A percentile compares a stretch with the other conserved stretches of the same genome.
Conservation (phyloP, 2,888 invertebrate species). For the Cephus nigrinus region DNA sequence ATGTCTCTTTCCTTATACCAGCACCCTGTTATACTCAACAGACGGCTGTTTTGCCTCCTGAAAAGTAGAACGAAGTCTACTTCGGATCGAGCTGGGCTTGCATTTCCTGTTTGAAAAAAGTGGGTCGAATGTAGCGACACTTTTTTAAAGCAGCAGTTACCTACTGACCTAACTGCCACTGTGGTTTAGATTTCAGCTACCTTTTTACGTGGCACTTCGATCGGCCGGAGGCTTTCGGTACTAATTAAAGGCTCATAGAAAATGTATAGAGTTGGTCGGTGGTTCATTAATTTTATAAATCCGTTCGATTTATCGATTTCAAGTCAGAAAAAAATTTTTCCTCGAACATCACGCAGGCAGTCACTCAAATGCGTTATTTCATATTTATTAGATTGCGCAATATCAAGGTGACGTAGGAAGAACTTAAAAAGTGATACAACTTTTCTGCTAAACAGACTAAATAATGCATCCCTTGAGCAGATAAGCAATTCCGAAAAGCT, state of each 20-base stretch:
- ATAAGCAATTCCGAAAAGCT: background rate
- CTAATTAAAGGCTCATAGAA: background rate
- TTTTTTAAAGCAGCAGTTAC: constrained; percentile 30
- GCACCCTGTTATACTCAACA: background rate
- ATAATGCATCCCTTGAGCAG: background rate
- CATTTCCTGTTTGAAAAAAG: constrained; percentile 17
- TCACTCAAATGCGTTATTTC: background rate
- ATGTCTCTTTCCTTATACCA: background rate
- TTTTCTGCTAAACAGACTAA: background rate
- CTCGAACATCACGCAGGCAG: background rate
- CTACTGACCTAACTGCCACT: background rate
- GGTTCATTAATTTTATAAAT: background rate
- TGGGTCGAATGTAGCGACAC: constrained; percentile 33
- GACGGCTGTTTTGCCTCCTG: background rate
- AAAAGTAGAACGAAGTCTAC: background rate
- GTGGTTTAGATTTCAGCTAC: background rate
- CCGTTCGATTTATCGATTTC: background rate
- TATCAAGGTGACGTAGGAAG: background rate
- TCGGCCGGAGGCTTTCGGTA: background rate
- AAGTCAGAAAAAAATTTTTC: background rate
- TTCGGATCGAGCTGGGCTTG: background rate
- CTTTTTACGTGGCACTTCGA: background rate
- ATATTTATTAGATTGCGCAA: background rate
- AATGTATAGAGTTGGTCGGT: background rate
- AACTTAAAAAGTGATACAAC: background rate